Evolutionary conservation across 92 coral and sea anemone species (phyloP), one percentile per base, ranked within the genome.

Genomic region (Phenganax subtilis): DNA sequence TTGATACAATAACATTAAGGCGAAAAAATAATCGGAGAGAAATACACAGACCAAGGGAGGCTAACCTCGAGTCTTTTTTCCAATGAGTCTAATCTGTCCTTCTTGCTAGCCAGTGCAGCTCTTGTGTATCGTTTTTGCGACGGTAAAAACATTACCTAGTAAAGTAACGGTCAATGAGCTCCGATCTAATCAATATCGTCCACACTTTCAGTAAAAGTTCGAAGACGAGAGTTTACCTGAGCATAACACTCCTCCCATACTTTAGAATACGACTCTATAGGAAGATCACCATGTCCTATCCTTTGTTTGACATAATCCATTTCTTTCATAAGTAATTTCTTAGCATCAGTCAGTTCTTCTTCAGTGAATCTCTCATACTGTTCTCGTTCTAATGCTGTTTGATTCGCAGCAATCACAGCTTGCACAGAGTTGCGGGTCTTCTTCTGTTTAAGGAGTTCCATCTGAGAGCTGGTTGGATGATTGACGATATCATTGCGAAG

Each of bases 71-170:
- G 89, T 6, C 92, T 86, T 81, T 94, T 94, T 75, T 94, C 98
- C 72, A 89, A 71, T 12, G 98, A 94, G 76, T 94, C 98, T 71
- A 94, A 82, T 82, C 97, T 86, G 87, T 94, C 98, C 76, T 94
- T 94, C 76, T 94, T 94, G 79, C 97, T 94, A 56, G 98, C 98
- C 75, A 94, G 87, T 12, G 98, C 98, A 16, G 98, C 98, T 64
- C 98, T 84, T 5, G 98, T 94, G 81, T 85, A 94, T 71, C 98
- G 83, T 86, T 92, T 96, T 81, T 94, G 98, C 30, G 98, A 88
- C 6, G 98, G 98, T 53, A 94, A 80, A 75, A 94, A 94, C 88
- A 94, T 77, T 10, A 94, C 98, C 98, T 94, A 55, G 55, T 68
- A 30, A 16, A 64, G 44, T 37, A 54, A 12, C 7, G 71, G 9